Conservation (phyloP, 1,140 invertebrate genomes). For the Meteorus sp. region DNA sequence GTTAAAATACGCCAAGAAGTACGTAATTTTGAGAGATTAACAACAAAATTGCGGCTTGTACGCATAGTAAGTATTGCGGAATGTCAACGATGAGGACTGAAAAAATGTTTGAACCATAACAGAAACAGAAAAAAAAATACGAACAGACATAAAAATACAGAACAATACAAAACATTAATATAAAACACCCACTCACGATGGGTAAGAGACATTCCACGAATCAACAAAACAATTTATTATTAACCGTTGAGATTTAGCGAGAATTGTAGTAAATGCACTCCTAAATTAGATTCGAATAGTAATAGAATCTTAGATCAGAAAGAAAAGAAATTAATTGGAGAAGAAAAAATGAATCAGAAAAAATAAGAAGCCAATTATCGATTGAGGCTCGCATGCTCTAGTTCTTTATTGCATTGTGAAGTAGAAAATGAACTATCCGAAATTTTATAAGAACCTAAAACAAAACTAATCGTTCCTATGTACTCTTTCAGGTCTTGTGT, state of each 20-base stretch:
- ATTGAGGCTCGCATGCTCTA: constrained; percentile 2
- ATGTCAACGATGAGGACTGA: neutral
- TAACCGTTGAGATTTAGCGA: constrained; percentile 21
- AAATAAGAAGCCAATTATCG: constrained; percentile 18
- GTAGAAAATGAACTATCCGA: neutral
- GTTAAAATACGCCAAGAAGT: constrained; percentile 11
- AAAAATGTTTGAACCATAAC: too few relatives aligned
- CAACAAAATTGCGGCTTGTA: constrained; percentile 14
- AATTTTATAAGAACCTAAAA: neutral
- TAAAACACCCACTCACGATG: constrained; percentile 8
- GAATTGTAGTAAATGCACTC: constrained; percentile 8
- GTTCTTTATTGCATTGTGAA: constrained; percentile 12
- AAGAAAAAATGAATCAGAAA: constrained; percentile 4
- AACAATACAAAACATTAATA: neutral
- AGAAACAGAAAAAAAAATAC: too few relatives aligned
- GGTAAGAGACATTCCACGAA: constrained; percentile 11
- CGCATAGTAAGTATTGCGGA: constrained; percentile 25
- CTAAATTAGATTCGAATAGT: neutral
- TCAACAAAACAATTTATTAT: constrained; percentile 10
- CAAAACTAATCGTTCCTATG: neutral
- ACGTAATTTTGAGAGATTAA: neutral
- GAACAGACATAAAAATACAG: neutral
- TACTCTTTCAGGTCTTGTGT: constrained; percentile 76
- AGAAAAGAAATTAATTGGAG: neutral
- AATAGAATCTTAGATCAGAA: too few relatives aligned